These are phyloP conservation scores for Lagorchestes hirsutus DNA, from an alignment of 2,797 vertebrate genomes.

Conservation along the genomic window DNA sequence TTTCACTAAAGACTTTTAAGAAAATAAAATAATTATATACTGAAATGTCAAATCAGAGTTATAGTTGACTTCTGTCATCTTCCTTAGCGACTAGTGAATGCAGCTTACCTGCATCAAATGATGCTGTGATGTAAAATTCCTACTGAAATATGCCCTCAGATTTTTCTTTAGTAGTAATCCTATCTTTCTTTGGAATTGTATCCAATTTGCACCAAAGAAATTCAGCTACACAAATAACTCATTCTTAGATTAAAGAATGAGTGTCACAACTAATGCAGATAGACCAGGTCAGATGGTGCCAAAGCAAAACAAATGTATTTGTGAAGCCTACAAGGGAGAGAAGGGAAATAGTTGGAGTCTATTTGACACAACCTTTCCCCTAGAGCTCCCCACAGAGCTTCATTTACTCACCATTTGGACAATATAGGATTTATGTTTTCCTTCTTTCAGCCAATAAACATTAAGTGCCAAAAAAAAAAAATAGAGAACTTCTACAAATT, in stretches of 20 bases:
- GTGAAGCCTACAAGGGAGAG: background rate
- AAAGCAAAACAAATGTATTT: background rate
- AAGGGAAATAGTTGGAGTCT: background rate
- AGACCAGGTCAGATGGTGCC: background rate
- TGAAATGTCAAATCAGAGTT: background rate
- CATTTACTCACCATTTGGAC: background rate
- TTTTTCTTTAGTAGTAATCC: background rate
- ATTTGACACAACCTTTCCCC: background rate
- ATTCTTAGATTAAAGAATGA: background rate
- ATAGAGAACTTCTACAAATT: background rate
- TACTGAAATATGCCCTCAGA: background rate
- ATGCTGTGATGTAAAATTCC: background rate
- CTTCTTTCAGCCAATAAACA: background rate
- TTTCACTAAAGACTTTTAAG: conserved; percentile 5
- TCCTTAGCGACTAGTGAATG: conserved; percentile 26
- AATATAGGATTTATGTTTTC: background rate
- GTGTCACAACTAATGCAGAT: background rate
- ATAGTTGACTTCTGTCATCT: conserved; percentile 22
- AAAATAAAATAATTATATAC: conserved; percentile 4
- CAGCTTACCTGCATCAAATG: conserved; percentile 20
- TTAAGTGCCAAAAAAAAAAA: background rate
- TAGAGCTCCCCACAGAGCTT: background rate
- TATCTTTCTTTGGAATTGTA: background rate
- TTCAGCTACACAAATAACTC: background rate
- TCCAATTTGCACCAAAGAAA: background rate